These are phyloP conservation scores for Masnerella sp. DNA, from an alignment of 2,888 invertebrate genomes.

Conservation along the genomic window DNA sequence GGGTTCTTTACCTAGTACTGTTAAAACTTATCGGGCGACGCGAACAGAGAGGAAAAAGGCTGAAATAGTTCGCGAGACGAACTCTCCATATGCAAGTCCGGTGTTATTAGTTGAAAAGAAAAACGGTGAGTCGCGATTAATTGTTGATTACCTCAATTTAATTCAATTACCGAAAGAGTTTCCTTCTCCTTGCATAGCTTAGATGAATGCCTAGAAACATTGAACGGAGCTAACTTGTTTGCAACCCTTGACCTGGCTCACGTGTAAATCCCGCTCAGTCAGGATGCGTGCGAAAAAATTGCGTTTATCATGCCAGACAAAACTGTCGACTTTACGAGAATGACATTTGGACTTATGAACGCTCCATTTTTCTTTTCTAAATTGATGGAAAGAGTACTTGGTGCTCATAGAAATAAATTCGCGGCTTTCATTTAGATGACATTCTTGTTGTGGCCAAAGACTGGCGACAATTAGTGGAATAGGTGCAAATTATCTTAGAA, in stretches of 20 bases:
- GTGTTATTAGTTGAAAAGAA: constrained; percentile 33
- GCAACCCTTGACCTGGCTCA: constrained; percentile 33
- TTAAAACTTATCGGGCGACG: neutral
- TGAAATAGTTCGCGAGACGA: constrained; percentile 59
- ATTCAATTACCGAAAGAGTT: no score
- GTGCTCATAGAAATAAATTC: neutral
- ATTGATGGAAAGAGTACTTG: neutral
- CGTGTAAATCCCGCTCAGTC: constrained; percentile 49
- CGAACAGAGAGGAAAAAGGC: neutral
- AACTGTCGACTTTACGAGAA: constrained; percentile 63
- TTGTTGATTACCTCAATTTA: constrained; percentile 45
- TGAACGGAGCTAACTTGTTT: constrained; percentile 36
- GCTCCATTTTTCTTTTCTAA: constrained; percentile 32
- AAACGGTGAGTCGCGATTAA: constrained; percentile 45
- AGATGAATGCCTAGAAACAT: constrained; percentile 54
- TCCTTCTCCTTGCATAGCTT: neutral
- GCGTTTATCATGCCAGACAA: constrained; percentile 61
- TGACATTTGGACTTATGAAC: constrained; percentile 67
- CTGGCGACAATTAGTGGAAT: neutral
- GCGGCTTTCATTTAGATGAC: neutral
- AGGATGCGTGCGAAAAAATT: constrained; percentile 46
- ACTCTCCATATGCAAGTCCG: constrained; percentile 54
- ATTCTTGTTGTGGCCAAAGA: neutral
- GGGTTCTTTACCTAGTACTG: neutral
- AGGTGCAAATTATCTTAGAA: neutral